These are phyloP conservation scores for Cryptocephalus moraei DNA, from an alignment of 2,888 invertebrate species.

Conservation along the genomic window DNA sequence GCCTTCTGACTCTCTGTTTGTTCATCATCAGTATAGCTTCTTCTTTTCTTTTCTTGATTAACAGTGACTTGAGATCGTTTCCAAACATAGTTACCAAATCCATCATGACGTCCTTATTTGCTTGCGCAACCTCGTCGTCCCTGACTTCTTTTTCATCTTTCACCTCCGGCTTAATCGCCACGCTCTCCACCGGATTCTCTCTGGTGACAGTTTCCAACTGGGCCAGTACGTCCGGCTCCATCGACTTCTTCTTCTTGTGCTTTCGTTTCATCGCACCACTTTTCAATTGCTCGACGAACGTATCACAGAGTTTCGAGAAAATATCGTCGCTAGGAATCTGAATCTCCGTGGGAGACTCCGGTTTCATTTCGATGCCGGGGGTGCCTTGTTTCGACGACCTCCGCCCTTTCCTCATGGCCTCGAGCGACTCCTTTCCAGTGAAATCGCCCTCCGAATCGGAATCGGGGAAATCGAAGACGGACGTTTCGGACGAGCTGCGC, in stretches of 20 bases:
- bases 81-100: neutral
- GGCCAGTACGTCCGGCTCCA: constrained; percentile 27
- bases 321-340: constrained; percentile 36
- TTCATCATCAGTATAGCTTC: constrained; percentile 13
- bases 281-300: constrained; percentile 66
- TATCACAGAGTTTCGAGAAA: constrained; percentile 67
- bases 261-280: constrained; percentile 46
- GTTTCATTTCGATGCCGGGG: constrained; percentile 24
- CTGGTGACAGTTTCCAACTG: constrained; percentile 28
- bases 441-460: constrained; percentile 53
- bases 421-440: constrained; percentile 57
- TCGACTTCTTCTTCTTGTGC: constrained; percentile 41
- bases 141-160: constrained; percentile 5
- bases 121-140: neutral
- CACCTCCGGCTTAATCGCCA: constrained; percentile 5
- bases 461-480: constrained; percentile 54
- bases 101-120: constrained; percentile 3
- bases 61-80: neutral
- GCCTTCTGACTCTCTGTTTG: constrained; percentile 17
- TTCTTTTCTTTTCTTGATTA: constrained; percentile 8
- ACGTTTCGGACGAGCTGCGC: constrained; percentile 51
- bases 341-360: constrained; percentile 19
- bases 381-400: constrained; percentile 48
- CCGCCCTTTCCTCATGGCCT: constrained; percentile 49
- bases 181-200: constrained; percentile 21